Base-by-base conservation (phyloP, 2,797 vertebrate species). In the Tapirus indicus region DNA sequence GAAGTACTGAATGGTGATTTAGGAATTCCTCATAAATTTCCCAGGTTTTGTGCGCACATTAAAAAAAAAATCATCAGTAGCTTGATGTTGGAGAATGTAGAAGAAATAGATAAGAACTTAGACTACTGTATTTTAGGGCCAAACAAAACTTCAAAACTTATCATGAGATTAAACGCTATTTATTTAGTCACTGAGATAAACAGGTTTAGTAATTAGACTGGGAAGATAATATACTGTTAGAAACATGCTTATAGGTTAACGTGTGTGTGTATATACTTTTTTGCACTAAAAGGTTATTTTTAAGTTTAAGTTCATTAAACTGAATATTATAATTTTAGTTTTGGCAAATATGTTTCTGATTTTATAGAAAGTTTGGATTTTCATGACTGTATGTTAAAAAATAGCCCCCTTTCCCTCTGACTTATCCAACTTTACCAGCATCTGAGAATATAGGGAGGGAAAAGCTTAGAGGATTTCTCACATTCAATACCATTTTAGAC, bases 131-230 rank as follows among this genome's bases (percentile, higher is more conserved):
- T 87, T 78, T 87, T 23, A 47, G 38, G 38, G 8, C 13, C 17
- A 93, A 93, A 79, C 62, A 47, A 69, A 78, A 87, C 62, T 49
- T 87, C 54, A 87, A 69, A 78, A 60, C 25, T 60, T 79, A 87
- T 12, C 41, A 69, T 32, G 38, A 87, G 41, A 69, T 78, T 68
- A 78, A 78, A 86, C 49, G 11, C 5, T 68, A 77, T 80, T 68
- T 17, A 62, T 84, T 62, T 75, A 62, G 66, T 85, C 6, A 75
- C 20, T 41, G 62, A 21, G 68, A 77, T 77, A 77, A 77, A 85
- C 5, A 77, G 23, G 12, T 68, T 77, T 68, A 77, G 29, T 77
- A 66, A 75, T 92, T 85, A 56, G 91, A 69, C 47, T 68, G 29
- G 82, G 47, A 93, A 78, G 47, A 58, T 86, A 56, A 78, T 58